Base-by-base conservation (phyloP, 2,113 vertebrate genomes). In the Motacilla alba region DNA sequence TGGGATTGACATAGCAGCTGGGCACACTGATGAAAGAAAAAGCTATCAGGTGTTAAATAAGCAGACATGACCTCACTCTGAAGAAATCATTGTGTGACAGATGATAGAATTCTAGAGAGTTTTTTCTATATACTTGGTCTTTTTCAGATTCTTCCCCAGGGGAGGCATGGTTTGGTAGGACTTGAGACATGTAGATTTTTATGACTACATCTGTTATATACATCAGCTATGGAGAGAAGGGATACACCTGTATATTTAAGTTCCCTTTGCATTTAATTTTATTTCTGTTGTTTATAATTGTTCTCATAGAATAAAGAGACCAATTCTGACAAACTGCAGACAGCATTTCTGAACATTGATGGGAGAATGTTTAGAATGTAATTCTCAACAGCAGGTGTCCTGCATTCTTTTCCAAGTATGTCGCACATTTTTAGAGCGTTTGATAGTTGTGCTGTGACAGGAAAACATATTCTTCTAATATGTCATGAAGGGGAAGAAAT, bases 61-160 rank as follows among this genome's bases (percentile, higher is more conserved):
- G 3, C 67, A 83, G 53, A 15, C 0, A 0, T 73, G 28, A 59
- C 16, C 15, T 73, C 50, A 49, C 31, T 52, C 17, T 33, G n/a
- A 63, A 62, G 44, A 47, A 82, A 33, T 58, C 8, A 28, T 39
- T 59, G 39, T 43, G 11, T 66, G 43, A 6, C 27, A 60, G 37
- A 52, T 1, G 4, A 26, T 31, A 58, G 35, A 91, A 56, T 76
- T 95, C 43, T 58, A 37, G 37, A 66, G 15, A 81, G 18, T 28
- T 81, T 3, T 52, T 81, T 81, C 35, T 43, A 5, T 53, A 31
- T 19, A 9, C 13, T 68, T 80, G 31, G 20, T 9, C 24, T 49
- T 82, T 68, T 85, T 55, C 44, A 41, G 44, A 37, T 47, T 72
- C 31, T 83, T 83, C 15, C 10, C 13, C 19, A 44, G 11, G 31